These are phyloP conservation scores for Nannoperca australis DNA, from an alignment of 2,797 vertebrate genomes.

Conservation along the genomic window DNA sequence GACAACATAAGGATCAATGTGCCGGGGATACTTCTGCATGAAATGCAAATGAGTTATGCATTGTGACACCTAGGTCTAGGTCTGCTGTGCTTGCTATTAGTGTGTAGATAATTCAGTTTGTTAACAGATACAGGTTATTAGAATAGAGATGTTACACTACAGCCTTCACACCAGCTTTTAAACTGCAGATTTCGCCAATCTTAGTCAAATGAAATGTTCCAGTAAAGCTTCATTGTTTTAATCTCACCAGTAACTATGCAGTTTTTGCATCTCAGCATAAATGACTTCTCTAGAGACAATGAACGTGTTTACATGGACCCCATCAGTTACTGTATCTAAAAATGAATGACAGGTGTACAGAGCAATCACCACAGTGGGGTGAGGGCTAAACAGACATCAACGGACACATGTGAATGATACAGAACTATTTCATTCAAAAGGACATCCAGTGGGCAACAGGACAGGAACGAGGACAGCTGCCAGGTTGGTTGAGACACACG, in stretches of 20 bases:
- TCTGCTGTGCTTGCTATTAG: not conserved
- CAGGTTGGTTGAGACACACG: conserved; percentile 64
- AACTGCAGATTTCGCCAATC: not conserved
- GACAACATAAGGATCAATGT: conserved; percentile 22
- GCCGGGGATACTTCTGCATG: conserved; percentile 49
- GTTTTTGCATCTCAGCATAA: not conserved
- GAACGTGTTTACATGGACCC: not conserved
- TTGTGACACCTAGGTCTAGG: conserved; percentile 1
- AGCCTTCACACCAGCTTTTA: not conserved
- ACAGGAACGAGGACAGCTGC: conserved; percentile 70
- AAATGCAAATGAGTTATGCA: conserved; percentile 44
- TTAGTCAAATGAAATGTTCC: not conserved
- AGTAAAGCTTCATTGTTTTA: not conserved
- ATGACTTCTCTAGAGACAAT: not conserved
- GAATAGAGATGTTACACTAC: too few species aligned
- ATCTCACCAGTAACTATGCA: not conserved
- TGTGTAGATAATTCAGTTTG: not conserved
- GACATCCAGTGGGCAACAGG: conserved; percentile 62
- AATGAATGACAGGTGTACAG: conserved; percentile 11
- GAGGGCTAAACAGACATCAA: conserved; percentile 37
- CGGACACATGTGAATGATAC: conserved; percentile 45
- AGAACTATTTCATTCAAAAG: conserved; percentile 63
- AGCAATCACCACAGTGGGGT: not conserved
- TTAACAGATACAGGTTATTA: not conserved
- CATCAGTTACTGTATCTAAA: conserved; percentile 7